Conservation (phyloP, 1,140 invertebrate species). For the Antheraea mylitta region DNA sequence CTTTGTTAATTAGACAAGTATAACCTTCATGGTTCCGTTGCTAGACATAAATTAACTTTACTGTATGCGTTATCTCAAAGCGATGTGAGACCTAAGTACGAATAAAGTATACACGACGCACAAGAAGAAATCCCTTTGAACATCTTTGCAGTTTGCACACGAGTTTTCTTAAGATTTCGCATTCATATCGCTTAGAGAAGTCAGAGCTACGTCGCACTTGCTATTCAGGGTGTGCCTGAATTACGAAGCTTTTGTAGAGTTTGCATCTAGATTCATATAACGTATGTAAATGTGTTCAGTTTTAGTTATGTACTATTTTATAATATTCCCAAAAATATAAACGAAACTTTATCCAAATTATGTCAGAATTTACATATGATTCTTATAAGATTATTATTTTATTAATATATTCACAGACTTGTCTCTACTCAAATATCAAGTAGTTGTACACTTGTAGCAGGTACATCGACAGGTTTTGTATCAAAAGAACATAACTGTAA, state of each 20-base stretch:
- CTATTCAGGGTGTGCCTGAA: neutral
- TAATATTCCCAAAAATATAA: too few species aligned
- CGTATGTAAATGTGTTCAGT: neutral
- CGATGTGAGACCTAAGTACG: neutral
- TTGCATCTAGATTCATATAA: neutral
- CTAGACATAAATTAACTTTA: neutral
- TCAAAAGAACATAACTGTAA: neutral
- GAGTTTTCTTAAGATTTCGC: neutral
- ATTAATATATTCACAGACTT: too few species aligned
- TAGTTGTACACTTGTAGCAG: too few species aligned
- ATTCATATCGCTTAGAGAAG: neutral
- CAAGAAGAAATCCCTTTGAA: constrained; percentile 27
- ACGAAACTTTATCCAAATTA: too few species aligned
- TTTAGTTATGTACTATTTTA: neutral
- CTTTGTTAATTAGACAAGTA: constrained; percentile 48
- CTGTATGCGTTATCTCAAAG: neutral
- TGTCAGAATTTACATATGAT: too few species aligned
- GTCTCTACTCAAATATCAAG: too few species aligned
- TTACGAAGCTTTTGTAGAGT: neutral
- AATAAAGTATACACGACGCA: neutral
- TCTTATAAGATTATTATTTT: too few species aligned
- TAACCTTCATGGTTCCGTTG: constrained; percentile 11
- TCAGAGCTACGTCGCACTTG: neutral
- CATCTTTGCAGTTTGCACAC: constrained; percentile 7
- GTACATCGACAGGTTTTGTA: neutral